phyloP scores from a whole-genome alignment of 2,797 vertebrate species.

The Agapornis canus region DNA sequence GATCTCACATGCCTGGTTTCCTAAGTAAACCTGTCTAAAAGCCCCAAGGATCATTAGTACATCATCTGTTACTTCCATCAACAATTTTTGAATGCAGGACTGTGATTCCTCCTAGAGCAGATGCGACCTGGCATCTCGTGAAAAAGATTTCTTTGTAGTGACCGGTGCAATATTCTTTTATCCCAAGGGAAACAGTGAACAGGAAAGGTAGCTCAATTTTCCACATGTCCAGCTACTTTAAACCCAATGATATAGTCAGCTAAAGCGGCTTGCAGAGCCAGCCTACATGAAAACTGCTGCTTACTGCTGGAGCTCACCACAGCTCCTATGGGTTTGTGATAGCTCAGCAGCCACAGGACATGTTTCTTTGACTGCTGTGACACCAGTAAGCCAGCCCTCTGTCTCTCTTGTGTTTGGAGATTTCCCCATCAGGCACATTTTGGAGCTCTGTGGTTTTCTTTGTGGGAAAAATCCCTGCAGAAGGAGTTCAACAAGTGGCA shows the following conservation, averaged over 20 bases:
- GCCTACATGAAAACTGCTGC: not conserved
- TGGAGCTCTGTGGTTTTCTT: not conserved
- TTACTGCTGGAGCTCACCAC: not conserved
- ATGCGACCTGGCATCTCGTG: conserved; percentile 23
- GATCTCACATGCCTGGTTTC: conserved; percentile 47
- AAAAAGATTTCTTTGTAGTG: conserved; percentile 35
- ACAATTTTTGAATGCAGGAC: conserved; percentile 14
- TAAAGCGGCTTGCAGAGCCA: not conserved
- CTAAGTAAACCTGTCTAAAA: conserved; percentile 44
- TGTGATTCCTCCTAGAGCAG: conserved; percentile 32
- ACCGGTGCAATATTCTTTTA: not conserved
- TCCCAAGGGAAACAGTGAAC: not conserved
- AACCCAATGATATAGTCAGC: not conserved
- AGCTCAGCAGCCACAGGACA: not conserved
- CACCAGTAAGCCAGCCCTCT: not conserved
- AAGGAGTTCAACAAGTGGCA: not conserved
- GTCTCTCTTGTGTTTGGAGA: not conserved
- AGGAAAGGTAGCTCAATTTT: conserved; percentile 9
- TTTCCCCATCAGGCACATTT: not conserved
- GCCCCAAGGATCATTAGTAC: not conserved
- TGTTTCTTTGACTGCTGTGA: not conserved
- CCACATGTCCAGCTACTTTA: not conserved
- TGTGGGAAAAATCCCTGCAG: not conserved
- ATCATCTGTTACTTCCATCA: conserved; percentile 55
- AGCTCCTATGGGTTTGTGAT: not conserved